Base-by-base conservation (phyloP, 2,888 invertebrate species). In the Fragum fragum region DNA sequence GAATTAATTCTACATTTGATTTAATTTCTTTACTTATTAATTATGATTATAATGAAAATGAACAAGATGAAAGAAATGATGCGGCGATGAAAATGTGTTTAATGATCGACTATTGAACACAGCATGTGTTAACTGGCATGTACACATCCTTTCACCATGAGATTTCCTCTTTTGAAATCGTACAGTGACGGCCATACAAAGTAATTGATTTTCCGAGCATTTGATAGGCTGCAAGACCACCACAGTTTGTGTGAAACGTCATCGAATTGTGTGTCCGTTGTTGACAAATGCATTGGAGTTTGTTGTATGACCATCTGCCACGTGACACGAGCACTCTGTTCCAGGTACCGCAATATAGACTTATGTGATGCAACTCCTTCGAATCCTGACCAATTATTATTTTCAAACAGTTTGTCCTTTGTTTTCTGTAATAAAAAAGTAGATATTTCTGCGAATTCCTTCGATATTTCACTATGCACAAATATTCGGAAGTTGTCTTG, bases 241-340 rank as follows among this genome's bases (percentile, higher is more conserved):
- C 92, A 92, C 59, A 92, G 77, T 82, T 90, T 90, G 83, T 92
- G 92, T 39, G 84, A 83, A 32, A 84, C 90, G 18, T 89, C 90
- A 85, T 90, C 88, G 76, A 91, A 92, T 18, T 75, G 73, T 23
- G 80, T 83, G 80, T 91, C 90, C 28, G 76, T 74, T 5, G 83
- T 79, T 21, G 79, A 86, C 7, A 92, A 82, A 39, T 71, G 83
- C 92, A 92, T 92, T 7, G 90, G 88, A 9, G 91, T 90, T 69
- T 88, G 88, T 70, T 92, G 92, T 11, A 91, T 86, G n/a, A 89
- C 87, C 92, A 92, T 92, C 66, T 92, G 92, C 92, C 92, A 92
- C 14, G 91, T 89, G 70, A 91, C 42, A 7, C 82, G 76, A 14
- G 88, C 88, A 71, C 91, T 89, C 59, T 90, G 90, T 28, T 87